phyloP scores from a whole-genome alignment of 2,113 vertebrate species.

The Atractosteus spatula region DNA sequence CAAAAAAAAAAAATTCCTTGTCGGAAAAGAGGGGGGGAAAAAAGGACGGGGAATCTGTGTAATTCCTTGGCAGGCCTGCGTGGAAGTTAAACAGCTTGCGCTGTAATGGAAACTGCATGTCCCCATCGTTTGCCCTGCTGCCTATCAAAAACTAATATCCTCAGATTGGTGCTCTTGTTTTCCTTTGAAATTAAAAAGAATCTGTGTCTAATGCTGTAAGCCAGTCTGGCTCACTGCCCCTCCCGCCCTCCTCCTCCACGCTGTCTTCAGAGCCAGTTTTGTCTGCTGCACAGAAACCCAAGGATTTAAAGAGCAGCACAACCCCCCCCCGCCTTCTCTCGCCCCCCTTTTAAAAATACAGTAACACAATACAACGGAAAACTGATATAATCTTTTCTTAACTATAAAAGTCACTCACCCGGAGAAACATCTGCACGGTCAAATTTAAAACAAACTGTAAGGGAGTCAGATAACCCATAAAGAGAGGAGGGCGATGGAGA shows the following conservation, averaged over 20 bases:
- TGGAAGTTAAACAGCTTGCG: slow-evolving; percentile 22
- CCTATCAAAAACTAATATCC: slow-evolving; percentile 74
- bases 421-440: slow-evolving; percentile 78
- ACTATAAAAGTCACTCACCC: slow-evolving; percentile 81
- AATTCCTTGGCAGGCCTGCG: slow-evolving; percentile 25
- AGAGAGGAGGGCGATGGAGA: slow-evolving; percentile 37
- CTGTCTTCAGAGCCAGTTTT: slow-evolving; percentile 14
- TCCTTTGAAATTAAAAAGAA: slow-evolving; percentile 70
- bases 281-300: slow-evolving; percentile 35
- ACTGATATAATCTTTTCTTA: slow-evolving; percentile 81
- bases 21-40: slow-evolving; percentile 7
- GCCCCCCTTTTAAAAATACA: slow-evolving; percentile 66
- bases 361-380: slow-evolving; percentile 77
- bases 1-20: too few relatives aligned
- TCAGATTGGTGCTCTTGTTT: slow-evolving; percentile 65
- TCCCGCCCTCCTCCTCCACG: slow-evolving; percentile 30
- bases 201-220: slow-evolving; percentile 69
- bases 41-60: slow-evolving; percentile 17
- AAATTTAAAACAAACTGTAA: slow-evolving; percentile 82
- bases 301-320: slow-evolving; percentile 52
- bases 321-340: slow-evolving; percentile 20
- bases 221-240: slow-evolving; percentile 23
- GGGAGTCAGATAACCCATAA: slow-evolving; percentile 74
- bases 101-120: slow-evolving; percentile 43
- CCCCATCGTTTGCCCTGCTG: slow-evolving; percentile 49